These are phyloP conservation scores for Capitulum mitella DNA, from an alignment of 2,888 invertebrate genomes.

Conservation along the genomic window DNA sequence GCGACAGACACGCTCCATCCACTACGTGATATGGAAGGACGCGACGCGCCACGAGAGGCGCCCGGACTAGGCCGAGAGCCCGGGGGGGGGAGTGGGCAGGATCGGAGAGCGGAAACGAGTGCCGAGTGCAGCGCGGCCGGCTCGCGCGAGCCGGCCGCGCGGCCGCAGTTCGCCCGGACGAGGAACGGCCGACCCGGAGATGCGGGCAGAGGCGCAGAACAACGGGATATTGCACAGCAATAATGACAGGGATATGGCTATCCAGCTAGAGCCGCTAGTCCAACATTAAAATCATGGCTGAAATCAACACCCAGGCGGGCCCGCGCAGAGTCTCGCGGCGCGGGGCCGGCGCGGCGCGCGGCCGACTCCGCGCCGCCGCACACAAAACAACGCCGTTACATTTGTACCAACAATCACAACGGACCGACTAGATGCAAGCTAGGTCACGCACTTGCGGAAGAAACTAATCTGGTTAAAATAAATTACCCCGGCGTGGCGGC, in stretches of 20 bases:
- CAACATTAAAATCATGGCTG: slow-evolving; percentile 10
- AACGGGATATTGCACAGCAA: slow-evolving; percentile 4
- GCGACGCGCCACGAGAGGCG: no score
- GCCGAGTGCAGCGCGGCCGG: no score
- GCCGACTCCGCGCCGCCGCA: not conserved
- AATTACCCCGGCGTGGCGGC: slow-evolving; percentile 18
- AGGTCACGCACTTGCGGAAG: slow-evolving; percentile 15
- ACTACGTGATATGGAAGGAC: slow-evolving; percentile 9
- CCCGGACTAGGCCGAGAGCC: not conserved
- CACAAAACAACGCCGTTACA: slow-evolving; percentile 4
- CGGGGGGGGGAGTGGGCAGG: not conserved
- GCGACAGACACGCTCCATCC: not conserved
- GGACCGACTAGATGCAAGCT: slow-evolving; percentile 21
- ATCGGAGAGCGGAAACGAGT: no score
- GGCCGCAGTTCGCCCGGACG: no score
- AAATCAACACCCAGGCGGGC: not conserved
- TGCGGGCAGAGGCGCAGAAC: not conserved
- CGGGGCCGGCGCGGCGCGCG: not conserved
- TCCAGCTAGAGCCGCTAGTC: not conserved
- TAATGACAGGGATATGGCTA: not conserved
- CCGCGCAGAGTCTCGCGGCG: not conserved
- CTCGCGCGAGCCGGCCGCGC: no score
- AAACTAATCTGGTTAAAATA: slow-evolving; percentile 19
- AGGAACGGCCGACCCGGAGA: not conserved
- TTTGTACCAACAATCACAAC: slow-evolving; percentile 24